Conservation (phyloP, 2,113 vertebrate species). For the Nibea albiflora region DNA sequence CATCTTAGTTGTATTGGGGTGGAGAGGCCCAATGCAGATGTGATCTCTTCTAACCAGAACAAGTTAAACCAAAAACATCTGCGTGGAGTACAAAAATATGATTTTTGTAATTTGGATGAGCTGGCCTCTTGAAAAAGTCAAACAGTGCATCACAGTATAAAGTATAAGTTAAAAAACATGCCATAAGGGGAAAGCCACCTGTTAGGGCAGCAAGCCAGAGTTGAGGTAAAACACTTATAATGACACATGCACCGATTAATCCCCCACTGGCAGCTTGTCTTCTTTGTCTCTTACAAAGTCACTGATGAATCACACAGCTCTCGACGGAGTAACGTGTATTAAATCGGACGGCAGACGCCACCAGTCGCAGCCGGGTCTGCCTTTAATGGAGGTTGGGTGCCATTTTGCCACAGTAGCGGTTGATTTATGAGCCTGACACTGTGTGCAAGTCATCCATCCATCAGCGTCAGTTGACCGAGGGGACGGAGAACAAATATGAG, state of each 20-base stretch:
- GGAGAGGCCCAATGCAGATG: background rate
- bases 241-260: conserved; percentile 10
- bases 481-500: conserved; percentile 62
- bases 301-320: conserved; percentile 85
- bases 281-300: conserved; percentile 1
- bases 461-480: conserved; percentile 82
- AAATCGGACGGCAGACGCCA: conserved; percentile 72
- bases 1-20: background rate
- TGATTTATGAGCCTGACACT: conserved; percentile 87
- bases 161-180: background rate
- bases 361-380: conserved; percentile 83
- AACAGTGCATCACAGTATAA: background rate
- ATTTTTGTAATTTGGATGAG: no score
- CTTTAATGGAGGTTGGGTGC: conserved; percentile 82
- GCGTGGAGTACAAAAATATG: background rate
- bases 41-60: background rate
- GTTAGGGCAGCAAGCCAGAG: background rate
- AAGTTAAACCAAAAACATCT: background rate
- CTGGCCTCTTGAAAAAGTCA: no score
- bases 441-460: conserved; percentile 86
- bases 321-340: conserved; percentile 76
- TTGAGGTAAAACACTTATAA: background rate
- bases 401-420: conserved; percentile 84
- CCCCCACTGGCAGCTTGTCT: background rate
- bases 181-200: background rate